Evolutionary conservation across 2,888 invertebrate genomes (phyloP).

Genomic region (Bombylius discolor): DNA sequence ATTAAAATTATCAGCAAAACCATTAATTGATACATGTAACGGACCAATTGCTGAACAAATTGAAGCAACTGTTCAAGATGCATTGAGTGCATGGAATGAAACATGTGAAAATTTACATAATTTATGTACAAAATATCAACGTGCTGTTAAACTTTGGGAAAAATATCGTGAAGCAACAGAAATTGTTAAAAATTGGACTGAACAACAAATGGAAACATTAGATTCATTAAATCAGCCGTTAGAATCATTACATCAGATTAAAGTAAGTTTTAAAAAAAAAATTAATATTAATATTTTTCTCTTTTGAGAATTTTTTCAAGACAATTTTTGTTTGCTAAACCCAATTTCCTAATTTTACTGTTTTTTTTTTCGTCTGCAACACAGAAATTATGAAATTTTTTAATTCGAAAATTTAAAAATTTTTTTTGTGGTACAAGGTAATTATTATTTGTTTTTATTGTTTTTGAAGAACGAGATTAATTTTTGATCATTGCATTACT

Average conservation of each 20-base stretch:
- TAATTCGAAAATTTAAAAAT: too few species aligned
- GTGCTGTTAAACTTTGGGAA: constrained; percentile 69
- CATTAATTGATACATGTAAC: constrained; percentile 55
- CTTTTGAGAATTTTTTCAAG: background rate
- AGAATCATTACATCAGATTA: constrained; percentile 56
- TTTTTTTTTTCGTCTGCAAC: too few species aligned
- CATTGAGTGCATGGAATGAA: constrained; percentile 65
- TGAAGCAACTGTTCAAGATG: constrained; percentile 62
- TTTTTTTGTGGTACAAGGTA: too few species aligned
- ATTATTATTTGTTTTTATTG: too few species aligned
- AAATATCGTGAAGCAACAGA: constrained; percentile 68
- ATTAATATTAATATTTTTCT: background rate
- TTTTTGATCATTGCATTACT: too few species aligned
- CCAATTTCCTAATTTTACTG: too few species aligned
- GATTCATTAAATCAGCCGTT: constrained; percentile 53
- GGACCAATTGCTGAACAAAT: constrained; percentile 59
- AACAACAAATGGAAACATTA: constrained; percentile 59
- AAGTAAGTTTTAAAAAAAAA: constrained; percentile 42
- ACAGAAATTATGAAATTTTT: too few species aligned
- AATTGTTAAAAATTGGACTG: constrained; percentile 60
- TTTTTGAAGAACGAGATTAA: too few species aligned
- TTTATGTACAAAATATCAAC: constrained; percentile 63
- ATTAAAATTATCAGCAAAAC: constrained; percentile 55
- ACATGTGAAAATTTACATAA: constrained; percentile 65
- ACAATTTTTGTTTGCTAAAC: too few species aligned